phyloP scores from a whole-genome alignment of 2,797 vertebrate species.

The Eulemur rubriventer region DNA sequence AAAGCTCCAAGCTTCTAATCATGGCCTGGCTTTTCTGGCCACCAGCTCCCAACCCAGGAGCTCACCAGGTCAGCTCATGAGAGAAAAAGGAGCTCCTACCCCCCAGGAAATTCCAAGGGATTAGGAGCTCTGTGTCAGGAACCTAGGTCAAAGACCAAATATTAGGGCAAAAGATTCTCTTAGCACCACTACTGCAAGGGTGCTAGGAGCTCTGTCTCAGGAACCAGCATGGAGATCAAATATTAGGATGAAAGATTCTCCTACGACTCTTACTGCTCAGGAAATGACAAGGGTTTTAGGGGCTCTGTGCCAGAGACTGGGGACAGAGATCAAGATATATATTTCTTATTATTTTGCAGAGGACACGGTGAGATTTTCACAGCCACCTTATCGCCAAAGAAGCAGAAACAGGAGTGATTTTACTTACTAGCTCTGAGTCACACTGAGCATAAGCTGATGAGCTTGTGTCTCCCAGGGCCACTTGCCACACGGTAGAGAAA shows the following conservation, averaged over 20 bases:
- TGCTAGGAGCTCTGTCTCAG: not conserved
- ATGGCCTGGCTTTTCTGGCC: not conserved
- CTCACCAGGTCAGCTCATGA: not conserved
- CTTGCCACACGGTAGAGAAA: not conserved
- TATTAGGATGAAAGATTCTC: not conserved
- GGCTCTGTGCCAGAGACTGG: not conserved
- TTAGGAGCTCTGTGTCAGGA: not conserved
- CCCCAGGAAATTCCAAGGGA: not conserved
- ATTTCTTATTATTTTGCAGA: not conserved
- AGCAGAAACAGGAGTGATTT: not conserved
- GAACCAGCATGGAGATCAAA: not conserved
- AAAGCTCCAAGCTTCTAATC: no score
- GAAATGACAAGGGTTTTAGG: not conserved
- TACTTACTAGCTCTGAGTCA: not conserved
- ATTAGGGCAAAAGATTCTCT: not conserved
- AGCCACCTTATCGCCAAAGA: not conserved
- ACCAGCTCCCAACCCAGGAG: not conserved
- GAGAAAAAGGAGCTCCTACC: not conserved
- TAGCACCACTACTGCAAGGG: not conserved
- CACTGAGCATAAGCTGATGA: not conserved
- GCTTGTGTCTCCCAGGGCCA: not conserved
- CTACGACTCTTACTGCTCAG: not conserved
- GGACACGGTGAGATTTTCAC: not conserved
- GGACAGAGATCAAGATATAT: not conserved
- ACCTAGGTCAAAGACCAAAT: not conserved